phyloP scores from a whole-genome alignment of 1,140 invertebrate species.

The Trachymyrmex cornetzi region DNA sequence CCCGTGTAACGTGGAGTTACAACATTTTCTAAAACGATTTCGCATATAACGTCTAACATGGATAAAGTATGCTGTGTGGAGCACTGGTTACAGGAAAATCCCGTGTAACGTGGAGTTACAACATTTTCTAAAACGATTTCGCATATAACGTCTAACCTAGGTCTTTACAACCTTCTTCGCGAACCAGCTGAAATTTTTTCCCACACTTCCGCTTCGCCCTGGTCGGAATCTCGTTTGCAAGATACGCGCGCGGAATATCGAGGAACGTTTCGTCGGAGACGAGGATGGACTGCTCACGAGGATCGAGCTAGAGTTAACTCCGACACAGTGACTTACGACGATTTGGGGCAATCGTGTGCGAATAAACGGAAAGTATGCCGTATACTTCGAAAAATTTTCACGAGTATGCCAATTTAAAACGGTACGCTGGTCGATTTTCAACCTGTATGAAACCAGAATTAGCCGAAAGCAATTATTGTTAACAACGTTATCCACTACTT shows the following conservation, averaged over 20 bases:
- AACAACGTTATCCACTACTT: not conserved
- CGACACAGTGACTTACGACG: constrained; percentile 58
- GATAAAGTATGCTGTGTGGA: not conserved
- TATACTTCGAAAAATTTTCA: constrained; percentile 32
- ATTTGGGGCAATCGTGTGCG: constrained; percentile 58
- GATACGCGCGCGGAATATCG: constrained; percentile 73
- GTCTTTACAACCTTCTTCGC: constrained; percentile 70
- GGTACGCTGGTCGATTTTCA: not conserved
- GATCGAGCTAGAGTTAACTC: constrained; percentile 35
- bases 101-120: not conserved
- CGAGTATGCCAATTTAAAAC: constrained; percentile 41
- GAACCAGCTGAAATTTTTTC: constrained; percentile 70
- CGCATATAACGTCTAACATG: constrained; percentile 68
- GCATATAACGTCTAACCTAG: constrained; percentile 67
- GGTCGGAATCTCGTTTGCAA: constrained; percentile 76
- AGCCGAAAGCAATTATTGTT: not conserved
- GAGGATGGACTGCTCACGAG: constrained; percentile 48
- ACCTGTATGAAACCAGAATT: not conserved
- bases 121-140: constrained; percentile 63
- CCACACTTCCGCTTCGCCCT: constrained; percentile 24
- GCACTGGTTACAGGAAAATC: constrained; percentile 18
- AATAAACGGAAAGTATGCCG: constrained; percentile 36
- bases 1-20: not conserved
- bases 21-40: constrained; percentile 61
- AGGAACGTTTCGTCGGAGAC: constrained; percentile 52